phyloP scores from a whole-genome alignment of 2,888 invertebrate species.

The Amphiduros pacificus region DNA sequence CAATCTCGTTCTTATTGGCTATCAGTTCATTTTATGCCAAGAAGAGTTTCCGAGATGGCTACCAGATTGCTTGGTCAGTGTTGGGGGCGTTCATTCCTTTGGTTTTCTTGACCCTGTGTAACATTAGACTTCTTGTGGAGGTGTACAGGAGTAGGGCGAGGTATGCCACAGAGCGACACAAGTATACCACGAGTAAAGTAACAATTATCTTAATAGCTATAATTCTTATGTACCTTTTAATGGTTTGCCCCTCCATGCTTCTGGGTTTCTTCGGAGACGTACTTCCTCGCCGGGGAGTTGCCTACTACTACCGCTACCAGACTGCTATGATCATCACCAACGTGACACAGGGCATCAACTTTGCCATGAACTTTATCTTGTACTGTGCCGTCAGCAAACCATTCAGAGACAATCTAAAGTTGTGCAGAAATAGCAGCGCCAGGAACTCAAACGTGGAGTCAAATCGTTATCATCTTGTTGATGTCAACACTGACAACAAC shows the following conservation, averaged over 20 bases:
- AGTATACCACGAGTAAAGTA: slow-evolving; percentile 36
- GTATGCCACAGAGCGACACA: slow-evolving; percentile 40
- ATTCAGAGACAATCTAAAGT: slow-evolving; percentile 64
- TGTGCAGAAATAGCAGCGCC: no score
- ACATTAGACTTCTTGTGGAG: slow-evolving; percentile 39
- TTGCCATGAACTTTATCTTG: slow-evolving; percentile 76
- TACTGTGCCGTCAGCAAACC: slow-evolving; percentile 78
- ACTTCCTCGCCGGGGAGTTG: slow-evolving; percentile 7
- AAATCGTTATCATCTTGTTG: no score
- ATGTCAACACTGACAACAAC: no score
- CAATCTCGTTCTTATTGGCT: background rate
- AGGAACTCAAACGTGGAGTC: no score
- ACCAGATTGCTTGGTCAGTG: slow-evolving; percentile 45
- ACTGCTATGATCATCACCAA: slow-evolving; percentile 64
- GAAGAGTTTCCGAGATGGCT: slow-evolving; percentile 17
- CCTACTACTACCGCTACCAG: slow-evolving; percentile 34
- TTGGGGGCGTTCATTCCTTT: slow-evolving; percentile 48
- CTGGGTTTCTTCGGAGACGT: slow-evolving; percentile 33
- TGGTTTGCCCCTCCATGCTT: slow-evolving; percentile 51
- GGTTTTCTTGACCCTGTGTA: slow-evolving; percentile 43
- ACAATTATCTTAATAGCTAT: slow-evolving; percentile 50
- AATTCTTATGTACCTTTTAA: slow-evolving; percentile 47
- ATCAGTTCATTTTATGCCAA: slow-evolving; percentile 3
- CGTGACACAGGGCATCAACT: slow-evolving; percentile 73
- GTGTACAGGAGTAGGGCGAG: slow-evolving; percentile 34